Evolutionary conservation across 2,113 vertebrate genomes (phyloP).

Genomic region (Campylomormyrus numenius): DNA sequence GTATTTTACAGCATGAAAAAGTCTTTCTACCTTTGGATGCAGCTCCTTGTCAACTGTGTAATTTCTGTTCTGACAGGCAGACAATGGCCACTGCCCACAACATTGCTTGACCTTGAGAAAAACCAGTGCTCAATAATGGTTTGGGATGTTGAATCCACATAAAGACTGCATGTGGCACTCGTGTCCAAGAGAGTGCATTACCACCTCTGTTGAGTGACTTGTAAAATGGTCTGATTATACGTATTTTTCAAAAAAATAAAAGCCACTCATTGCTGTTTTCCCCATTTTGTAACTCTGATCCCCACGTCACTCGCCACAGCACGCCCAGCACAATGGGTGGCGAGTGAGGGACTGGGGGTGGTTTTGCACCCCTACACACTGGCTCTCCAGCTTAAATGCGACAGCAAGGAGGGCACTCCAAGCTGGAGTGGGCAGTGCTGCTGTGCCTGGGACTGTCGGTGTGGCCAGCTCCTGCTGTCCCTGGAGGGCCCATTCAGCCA

Average conservation of each 20-base stretch:
- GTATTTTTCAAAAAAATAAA: constrained; percentile 37
- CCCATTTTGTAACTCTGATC: constrained; percentile 34
- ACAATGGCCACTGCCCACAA: constrained; percentile 8
- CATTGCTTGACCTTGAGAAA: constrained; percentile 19
- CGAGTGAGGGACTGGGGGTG: constrained; percentile 46
- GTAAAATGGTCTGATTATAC: constrained; percentile 46
- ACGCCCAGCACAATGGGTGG: constrained; percentile 41
- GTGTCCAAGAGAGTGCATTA: constrained; percentile 36
- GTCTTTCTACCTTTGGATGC: not conserved
- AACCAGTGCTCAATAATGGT: constrained; percentile 1
- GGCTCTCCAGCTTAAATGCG: constrained; percentile 37
- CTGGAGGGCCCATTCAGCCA: constrained; percentile 61
- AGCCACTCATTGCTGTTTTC: constrained; percentile 34
- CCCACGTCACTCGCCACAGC: constrained; percentile 38
- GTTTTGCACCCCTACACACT: constrained; percentile 40
- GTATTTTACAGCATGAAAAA: not conserved
- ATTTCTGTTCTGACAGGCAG: constrained; percentile 18
- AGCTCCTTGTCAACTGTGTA: constrained; percentile 6
- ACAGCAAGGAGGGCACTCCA: constrained; percentile 58
- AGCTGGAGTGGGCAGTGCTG: constrained; percentile 57
- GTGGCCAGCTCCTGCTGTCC: constrained; percentile 31
- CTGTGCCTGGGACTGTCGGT: constrained; percentile 41
- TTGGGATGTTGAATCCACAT: constrained; percentile 21
- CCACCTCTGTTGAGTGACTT: constrained; percentile 39
- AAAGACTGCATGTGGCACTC: constrained; percentile 21